Base-by-base conservation (phyloP, 1,140 invertebrate genomes). In the Pogonus chalceus region DNA sequence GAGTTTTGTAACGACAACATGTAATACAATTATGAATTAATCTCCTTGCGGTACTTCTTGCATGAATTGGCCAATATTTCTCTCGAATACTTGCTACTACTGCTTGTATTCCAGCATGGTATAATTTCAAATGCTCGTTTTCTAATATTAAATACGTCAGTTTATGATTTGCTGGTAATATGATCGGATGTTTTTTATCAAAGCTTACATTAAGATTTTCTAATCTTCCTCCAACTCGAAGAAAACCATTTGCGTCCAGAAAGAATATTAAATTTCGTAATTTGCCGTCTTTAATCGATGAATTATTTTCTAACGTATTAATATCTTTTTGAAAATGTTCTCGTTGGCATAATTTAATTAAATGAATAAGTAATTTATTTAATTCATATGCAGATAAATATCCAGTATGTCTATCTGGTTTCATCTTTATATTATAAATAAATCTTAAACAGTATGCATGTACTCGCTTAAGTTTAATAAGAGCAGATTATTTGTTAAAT, bases 171-270 rank as follows among this genome's bases (percentile, higher is more conserved):
- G 56, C 24, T 21, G 68, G 65, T 26, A 70, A 49, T 10, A 75
- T 37, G 10, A 72, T 66, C 0, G 71, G 72, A 61, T 74, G 69
- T 55, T 69, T 71, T 20, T 63, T 60, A 22, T 65, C 58, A 43
- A 60, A 58, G 2, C 52, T 43, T 1, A 72, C 49, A 10, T 61
- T 35, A 1, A 71, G 56, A 24, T 65, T 52, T 20, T 53, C 10
- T 12, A 73, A 53, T 9, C 72, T 52, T 4, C 73, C 69, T 12
- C 70, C 70, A 14, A 72, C 69, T 55, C 67, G 57, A 3, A 76
- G 49, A 1, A 74, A 12, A 22, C 63, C 62, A 16, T 61, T 53
- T 7, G 60, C 14, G 49, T 70, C 67, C 9, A 72, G 2, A 56
- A 71, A 70, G 2, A 65, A 66, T 35, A 54, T 64, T 14, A 71